Conservation (phyloP, 2,113 vertebrate species). For the Anser brachyrhynchus region DNA sequence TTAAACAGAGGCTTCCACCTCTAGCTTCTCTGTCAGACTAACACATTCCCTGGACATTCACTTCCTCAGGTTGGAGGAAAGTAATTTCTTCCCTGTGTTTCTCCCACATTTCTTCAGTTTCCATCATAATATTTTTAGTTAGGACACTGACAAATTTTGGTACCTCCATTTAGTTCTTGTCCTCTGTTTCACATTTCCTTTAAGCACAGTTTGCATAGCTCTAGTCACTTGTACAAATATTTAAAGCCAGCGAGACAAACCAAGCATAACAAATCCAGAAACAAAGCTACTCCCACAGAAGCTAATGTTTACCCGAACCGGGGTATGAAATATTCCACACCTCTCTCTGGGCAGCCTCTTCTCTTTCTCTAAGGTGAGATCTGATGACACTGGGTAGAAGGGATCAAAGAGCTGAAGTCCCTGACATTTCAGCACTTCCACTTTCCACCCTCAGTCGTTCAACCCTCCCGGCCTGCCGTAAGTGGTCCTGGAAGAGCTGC, state of each 20-base stretch:
- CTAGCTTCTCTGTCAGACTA: neutral
- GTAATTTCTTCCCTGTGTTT: neutral
- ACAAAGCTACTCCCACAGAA: conserved; percentile 60
- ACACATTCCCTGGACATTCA: neutral
- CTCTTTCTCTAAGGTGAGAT: neutral
- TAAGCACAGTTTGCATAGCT: conserved; percentile 52
- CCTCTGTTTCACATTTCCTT: neutral
- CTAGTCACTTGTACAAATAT: conserved; percentile 62
- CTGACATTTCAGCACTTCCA: neutral
- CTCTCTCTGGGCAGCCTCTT: neutral
- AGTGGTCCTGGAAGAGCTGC: neutral
- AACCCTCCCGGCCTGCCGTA: neutral
- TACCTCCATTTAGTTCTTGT: neutral
- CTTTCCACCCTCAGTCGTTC: neutral
- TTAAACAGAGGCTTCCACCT: neutral
- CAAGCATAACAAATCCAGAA: conserved; percentile 64
- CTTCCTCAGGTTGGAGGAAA: neutral
- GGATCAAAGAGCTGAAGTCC: neutral
- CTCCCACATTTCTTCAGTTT: neutral
- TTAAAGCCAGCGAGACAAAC: conserved; percentile 63
- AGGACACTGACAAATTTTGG: neutral
- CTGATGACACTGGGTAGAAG: neutral
- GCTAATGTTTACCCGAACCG: conserved; percentile 6
- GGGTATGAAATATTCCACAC: conserved; percentile 11
- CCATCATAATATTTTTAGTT: neutral